Conservation (phyloP, 2,888 invertebrate genomes). For the Rotaria macrura region DNA sequence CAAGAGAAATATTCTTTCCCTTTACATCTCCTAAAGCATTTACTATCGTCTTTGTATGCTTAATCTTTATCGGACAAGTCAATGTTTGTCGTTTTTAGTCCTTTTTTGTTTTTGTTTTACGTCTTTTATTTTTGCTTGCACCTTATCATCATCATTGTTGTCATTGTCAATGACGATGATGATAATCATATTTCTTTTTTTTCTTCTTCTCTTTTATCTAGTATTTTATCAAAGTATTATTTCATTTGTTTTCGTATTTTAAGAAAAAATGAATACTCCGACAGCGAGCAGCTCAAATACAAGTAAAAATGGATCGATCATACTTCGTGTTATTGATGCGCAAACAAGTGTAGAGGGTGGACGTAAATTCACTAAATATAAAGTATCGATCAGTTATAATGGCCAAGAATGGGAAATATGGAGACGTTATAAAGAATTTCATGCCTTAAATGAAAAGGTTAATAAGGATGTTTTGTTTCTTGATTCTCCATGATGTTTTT, state of each 20-base stretch:
- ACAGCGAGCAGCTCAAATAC: background rate
- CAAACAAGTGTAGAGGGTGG: background rate
- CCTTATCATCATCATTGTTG: background rate
- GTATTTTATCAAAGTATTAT: background rate
- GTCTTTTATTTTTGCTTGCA: background rate
- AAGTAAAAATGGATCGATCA: background rate
- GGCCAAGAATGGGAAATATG: background rate
- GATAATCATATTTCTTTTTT: background rate
- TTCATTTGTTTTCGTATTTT: background rate
- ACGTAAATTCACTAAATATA: conserved; percentile 21
- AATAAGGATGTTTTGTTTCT: background rate
- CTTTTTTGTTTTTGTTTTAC: background rate
- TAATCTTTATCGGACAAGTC: background rate
- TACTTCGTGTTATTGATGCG: background rate
- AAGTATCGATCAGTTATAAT: background rate
- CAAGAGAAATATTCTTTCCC: background rate
- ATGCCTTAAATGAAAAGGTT: conserved; percentile 23
- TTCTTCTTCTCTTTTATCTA: background rate
- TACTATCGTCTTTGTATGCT: background rate
- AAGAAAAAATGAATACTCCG: conserved; percentile 10
- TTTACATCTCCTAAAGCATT: background rate
- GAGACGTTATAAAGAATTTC: conserved; percentile 34
- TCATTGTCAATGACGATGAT: background rate
- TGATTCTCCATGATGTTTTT: background rate
- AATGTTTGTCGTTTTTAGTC: background rate